Evolutionary conservation across 1,140 invertebrate genomes (phyloP).

Genomic region (Proales similis): DNA sequence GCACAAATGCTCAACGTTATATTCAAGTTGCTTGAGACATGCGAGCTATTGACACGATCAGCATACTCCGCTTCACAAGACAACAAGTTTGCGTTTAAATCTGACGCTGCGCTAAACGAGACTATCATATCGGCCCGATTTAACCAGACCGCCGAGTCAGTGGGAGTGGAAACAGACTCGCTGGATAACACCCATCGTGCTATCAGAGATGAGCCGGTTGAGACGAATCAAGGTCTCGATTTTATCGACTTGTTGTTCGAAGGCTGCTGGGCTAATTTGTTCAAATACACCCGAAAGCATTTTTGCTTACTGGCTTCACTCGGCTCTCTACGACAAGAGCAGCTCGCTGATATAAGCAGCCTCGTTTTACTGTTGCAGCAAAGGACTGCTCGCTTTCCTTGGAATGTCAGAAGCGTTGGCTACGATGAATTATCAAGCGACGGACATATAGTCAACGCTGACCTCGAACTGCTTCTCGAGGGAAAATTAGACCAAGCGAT

Average conservation of each 20-base stretch:
- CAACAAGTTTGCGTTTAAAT: too few species aligned
- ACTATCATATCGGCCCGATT: too few species aligned
- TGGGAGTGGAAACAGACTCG: slow-evolving; percentile 12
- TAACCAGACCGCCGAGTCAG: neutral
- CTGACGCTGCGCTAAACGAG: too few species aligned
- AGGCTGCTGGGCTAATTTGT: slow-evolving; percentile 12
- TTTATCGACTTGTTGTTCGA: neutral
- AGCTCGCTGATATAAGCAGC: neutral
- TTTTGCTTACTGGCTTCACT: neutral
- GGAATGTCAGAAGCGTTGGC: neutral
- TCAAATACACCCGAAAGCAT: slow-evolving; percentile 9
- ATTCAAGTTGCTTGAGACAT: too few species aligned
- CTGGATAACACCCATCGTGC: slow-evolving; percentile 1
- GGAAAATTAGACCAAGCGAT: slow-evolving; percentile 46
- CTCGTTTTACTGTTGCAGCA: slow-evolving; percentile 1
- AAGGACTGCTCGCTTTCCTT: too few species aligned
- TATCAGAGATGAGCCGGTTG: neutral
- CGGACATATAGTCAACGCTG: slow-evolving; percentile 39
- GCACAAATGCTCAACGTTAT: too few species aligned
- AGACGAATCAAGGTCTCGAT: neutral
- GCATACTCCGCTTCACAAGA: too few species aligned
- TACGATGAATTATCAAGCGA: neutral
- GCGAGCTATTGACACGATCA: too few species aligned
- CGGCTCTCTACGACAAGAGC: neutral
- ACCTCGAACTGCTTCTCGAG: slow-evolving; percentile 45